Percentiles rank a stretch among this genome's conserved stretches.
Evolutionary conservation across 2,888 invertebrate species (phyloP).

Genomic region (Scaptomyza polygonia): DNA sequence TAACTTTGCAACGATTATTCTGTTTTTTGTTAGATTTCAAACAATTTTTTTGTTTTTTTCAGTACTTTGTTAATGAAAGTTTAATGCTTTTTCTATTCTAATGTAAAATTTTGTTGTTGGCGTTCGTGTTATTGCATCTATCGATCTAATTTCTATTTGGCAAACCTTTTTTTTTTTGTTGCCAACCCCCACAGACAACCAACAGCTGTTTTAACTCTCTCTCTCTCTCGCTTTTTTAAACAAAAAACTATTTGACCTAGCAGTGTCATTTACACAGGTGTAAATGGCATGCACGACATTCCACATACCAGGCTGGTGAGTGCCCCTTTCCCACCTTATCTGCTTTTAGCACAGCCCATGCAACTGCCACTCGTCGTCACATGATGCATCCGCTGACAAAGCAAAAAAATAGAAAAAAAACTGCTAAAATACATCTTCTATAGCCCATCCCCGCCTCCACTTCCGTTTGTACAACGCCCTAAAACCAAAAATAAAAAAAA

Average conservation of each 20-base stretch:
- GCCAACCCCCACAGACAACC: constrained; percentile 1
- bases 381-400: constrained; percentile 76
- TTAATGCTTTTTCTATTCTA: no score
- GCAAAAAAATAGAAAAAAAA: constrained; percentile 21
- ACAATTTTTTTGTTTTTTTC: no score
- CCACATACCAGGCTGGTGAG: constrained; percentile 25
- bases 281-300: constrained; percentile 60
- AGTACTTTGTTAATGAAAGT: no score
- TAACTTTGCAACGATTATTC: no score
- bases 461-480: constrained; percentile 75
- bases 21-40: no score
- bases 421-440: neutral
- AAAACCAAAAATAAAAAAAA: constrained; percentile 48
- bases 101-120: no score
- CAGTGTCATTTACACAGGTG: constrained; percentile 75
- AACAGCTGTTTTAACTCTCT: constrained; percentile 23
- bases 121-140: constrained; percentile 3
- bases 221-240: neutral
- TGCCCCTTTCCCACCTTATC: neutral
- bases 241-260: constrained; percentile 59
- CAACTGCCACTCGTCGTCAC: constrained; percentile 59
- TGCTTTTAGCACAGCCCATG: neutral
- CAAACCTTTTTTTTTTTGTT: constrained; percentile 4
- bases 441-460: constrained; percentile 11
- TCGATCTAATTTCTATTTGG: constrained; percentile 40